phyloP scores from a whole-genome alignment of 2,888 invertebrate genomes.

The Nemapogon koenigi region DNA sequence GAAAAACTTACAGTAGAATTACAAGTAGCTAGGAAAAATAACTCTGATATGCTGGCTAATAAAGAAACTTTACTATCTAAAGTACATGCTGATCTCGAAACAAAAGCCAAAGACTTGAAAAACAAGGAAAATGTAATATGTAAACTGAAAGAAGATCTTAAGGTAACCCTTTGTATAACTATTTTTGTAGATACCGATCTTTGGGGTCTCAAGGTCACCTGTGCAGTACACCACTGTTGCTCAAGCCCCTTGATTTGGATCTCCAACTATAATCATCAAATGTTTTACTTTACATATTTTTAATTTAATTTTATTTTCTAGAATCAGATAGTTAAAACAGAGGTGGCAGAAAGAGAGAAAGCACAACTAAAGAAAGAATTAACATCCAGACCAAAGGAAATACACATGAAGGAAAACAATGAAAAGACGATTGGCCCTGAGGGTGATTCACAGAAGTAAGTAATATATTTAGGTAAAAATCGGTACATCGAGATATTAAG shows the following conservation, averaged over 20 bases:
- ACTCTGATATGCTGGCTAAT: slow-evolving; percentile 35
- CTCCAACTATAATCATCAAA: too few relatives aligned
- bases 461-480: too few relatives aligned
- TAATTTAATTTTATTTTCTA: slow-evolving; percentile 21
- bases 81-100: slow-evolving; percentile 41
- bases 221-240: too few relatives aligned
- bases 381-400: slow-evolving; percentile 26
- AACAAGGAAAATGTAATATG: slow-evolving; percentile 40
- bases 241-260: too few relatives aligned
- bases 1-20: slow-evolving; percentile 49
- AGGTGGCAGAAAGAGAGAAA: slow-evolving; percentile 48
- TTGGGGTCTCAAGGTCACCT: too few relatives aligned
- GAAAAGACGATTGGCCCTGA: slow-evolving; percentile 46
- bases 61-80: slow-evolving; percentile 41
- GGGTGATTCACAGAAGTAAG: slow-evolving; percentile 33
- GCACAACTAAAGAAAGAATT: slow-evolving; percentile 40
- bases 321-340: slow-evolving; percentile 42
- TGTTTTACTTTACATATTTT: neutral
- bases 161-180: too few relatives aligned
- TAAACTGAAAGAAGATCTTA: slow-evolving; percentile 46
- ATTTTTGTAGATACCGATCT: too few relatives aligned
- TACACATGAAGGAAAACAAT: slow-evolving; percentile 36
- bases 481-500: too few relatives aligned
- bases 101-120: slow-evolving; percentile 43
- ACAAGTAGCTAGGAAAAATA: slow-evolving; percentile 39